phyloP scores from a whole-genome alignment of 2,888 invertebrate genomes.

The Ferdinandea cuprea region DNA sequence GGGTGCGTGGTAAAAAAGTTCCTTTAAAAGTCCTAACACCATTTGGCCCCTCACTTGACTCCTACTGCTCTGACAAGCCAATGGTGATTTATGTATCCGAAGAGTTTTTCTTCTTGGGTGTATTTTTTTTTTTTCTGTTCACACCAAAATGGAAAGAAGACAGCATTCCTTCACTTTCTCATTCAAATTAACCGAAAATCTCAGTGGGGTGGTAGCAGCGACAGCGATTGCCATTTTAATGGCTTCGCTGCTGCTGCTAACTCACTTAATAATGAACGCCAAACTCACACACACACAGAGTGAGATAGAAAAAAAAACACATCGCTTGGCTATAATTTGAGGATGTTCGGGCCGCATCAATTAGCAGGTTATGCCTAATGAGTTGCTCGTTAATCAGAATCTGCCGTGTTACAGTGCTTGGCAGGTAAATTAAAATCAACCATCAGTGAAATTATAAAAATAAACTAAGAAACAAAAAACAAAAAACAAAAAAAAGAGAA shows the following conservation, averaged over 20 bases:
- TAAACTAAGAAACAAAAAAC: constrained; percentile 45
- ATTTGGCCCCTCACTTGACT: neutral
- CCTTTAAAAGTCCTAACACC: constrained; percentile 11
- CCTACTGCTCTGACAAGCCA: neutral
- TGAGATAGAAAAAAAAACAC: no score
- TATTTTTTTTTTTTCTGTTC: neutral
- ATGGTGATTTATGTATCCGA: constrained; percentile 14
- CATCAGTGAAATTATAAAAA: constrained; percentile 54
- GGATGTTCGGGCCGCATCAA: constrained; percentile 55
- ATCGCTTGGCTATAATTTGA: constrained; percentile 4
- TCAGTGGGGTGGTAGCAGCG: neutral
- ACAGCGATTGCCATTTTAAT: constrained; percentile 37
- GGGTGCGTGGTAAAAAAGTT: neutral
- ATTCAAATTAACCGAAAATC: constrained; percentile 5
- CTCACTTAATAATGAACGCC: constrained; percentile 37
- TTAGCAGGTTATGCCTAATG: constrained; percentile 66
- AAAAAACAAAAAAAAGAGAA: no score
- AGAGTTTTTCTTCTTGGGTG: no score
- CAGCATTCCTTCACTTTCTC: constrained; percentile 19
- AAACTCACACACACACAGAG: constrained; percentile 14
- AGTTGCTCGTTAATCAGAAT: constrained; percentile 60
- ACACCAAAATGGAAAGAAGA: constrained; percentile 26
- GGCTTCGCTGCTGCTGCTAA: constrained; percentile 20
- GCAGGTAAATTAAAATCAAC: constrained; percentile 60
- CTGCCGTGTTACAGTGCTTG: constrained; percentile 49